Evolutionary conservation across 2,797 vertebrate species (phyloP).

Genomic region (Meriones psammophilus): DNA sequence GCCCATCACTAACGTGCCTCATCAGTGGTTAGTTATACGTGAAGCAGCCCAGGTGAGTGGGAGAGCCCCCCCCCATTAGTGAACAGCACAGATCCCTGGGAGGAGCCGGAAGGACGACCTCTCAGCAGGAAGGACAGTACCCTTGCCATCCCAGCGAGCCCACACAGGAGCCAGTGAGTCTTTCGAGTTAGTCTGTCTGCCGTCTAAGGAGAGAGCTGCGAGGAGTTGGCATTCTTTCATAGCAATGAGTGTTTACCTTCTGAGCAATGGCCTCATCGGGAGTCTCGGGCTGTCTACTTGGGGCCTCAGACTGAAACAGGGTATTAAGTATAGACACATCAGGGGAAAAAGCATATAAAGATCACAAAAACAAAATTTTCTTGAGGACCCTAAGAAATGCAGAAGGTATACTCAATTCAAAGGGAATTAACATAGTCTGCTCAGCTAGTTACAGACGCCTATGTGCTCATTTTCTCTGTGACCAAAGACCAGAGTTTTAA

Average conservation of each 20-base stretch:
- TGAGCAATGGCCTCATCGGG: constrained; percentile 90
- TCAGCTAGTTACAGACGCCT: constrained; percentile 33
- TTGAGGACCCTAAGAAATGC: constrained; percentile 64
- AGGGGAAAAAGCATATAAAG: constrained; percentile 77
- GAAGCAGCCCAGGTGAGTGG: constrained; percentile 73
- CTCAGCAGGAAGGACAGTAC: constrained; percentile 44
- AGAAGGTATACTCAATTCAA: constrained; percentile 35
- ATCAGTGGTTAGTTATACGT: constrained; percentile 73
- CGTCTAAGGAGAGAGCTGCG: constrained; percentile 78
- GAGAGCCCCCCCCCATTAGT: constrained; percentile 87
- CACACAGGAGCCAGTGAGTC: constrained; percentile 83
- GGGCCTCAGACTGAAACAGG: constrained; percentile 91
- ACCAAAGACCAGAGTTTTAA: constrained; percentile 27
- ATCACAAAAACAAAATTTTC: constrained; percentile 78
- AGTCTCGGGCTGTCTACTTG: constrained; percentile 90
- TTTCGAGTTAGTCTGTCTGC: constrained; percentile 86
- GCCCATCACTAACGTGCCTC: constrained; percentile 87
- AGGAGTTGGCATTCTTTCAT: constrained; percentile 81
- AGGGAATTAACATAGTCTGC: constrained; percentile 52
- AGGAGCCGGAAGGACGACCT: constrained; percentile 67
- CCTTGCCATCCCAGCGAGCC: constrained; percentile 78
- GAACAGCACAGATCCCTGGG: constrained; percentile 80
- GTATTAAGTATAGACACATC: constrained; percentile 89
- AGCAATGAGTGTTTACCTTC: constrained; percentile 89
- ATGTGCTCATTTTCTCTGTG: constrained; percentile 5